These are phyloP conservation scores for Argyresthia albistria DNA, from an alignment of 2,888 invertebrate species.

Conservation along the genomic window DNA sequence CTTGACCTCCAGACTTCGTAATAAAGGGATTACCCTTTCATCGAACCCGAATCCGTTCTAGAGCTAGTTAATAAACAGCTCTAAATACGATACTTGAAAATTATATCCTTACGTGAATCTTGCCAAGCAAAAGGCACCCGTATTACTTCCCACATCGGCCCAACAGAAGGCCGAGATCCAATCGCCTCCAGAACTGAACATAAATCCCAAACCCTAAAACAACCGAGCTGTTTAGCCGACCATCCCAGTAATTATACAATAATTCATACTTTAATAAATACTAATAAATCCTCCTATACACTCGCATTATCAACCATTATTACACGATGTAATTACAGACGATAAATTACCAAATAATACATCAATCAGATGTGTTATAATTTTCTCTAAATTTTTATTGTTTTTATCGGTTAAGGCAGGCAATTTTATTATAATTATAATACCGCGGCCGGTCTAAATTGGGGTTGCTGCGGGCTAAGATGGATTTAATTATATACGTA, in stretches of 20 bases:
- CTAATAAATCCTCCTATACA: conserved; percentile 59
- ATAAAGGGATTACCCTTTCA: neutral
- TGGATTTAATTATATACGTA: conserved; percentile 69
- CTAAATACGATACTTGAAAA: conserved; percentile 3
- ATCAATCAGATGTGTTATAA: conserved; percentile 73
- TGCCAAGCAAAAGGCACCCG: conserved; percentile 13
- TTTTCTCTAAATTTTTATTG: conserved; percentile 51
- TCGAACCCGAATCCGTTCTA: neutral
- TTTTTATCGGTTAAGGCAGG: conserved; percentile 41
- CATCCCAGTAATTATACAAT: conserved; percentile 69
- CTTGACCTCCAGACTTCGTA: too few species aligned
- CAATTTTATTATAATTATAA: conserved; percentile 72
- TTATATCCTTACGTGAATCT: neutral
- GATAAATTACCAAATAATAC: conserved; percentile 72
- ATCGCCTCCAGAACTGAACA: conserved; percentile 57
- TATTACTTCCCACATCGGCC: conserved; percentile 27
- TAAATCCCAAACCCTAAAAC: conserved; percentile 64
- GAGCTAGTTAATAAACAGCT: neutral
- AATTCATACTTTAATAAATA: conserved; percentile 73
- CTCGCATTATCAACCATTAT: conserved; percentile 63
- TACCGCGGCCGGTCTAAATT: conserved; percentile 54
- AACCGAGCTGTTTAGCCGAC: conserved; percentile 66
- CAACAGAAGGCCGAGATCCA: conserved; percentile 40
- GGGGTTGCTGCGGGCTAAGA: conserved; percentile 64
- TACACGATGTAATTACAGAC: conserved; percentile 69